Base-by-base conservation (phyloP, 2,797 vertebrate genomes). In the Acipenser transmontanus region DNA sequence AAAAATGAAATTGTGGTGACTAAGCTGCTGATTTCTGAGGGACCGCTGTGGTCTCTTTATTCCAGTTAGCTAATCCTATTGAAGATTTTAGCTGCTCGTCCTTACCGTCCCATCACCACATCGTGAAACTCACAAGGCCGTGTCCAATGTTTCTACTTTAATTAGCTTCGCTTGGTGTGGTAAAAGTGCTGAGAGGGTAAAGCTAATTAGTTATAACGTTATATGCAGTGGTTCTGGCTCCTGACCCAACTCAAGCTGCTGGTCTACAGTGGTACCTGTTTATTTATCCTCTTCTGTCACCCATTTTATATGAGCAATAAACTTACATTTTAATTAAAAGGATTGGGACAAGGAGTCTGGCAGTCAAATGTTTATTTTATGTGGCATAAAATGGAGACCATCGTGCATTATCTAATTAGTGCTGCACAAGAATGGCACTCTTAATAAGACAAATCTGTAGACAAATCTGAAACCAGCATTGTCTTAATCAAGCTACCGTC, bases 141-240 rank as follows among this genome's bases (percentile, higher is more conserved):
- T 84, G 77, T 89, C 85, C 84, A 88, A 87, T 88, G 84, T 80
- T 77, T 83, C 71, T 76, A 60, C 74, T 81, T 85, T 87, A 90
- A 89, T 89, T 89, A 86, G 79, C 70, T 74, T 66, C 76, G 77
- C 70, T 70, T 65, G 71, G 70, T 64, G 62, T 71, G 69, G 73
- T 63, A 65, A 69, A 81, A 82, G 76, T 77, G 83, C 78, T 69
- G 77, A 74, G 78, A 76, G 73, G 68, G 67, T 76, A 70, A 69
- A 68, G 69, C 77, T 82, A 82, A 85, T 89, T 83, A 69, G 70
- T 62, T 69, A 64, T 77, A 64, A 78, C 81, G 81, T 82, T 68
- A 76, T 75, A 69, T 74, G 10, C 72, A 71, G 71, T 64, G 7
- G 50, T 17, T 63, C 50, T 65, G 17, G 65, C 54, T 51, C 20